Evolutionary conservation across 2,888 invertebrate genomes (phyloP).

Genomic region (Gastracanthus pulcherrimus): DNA sequence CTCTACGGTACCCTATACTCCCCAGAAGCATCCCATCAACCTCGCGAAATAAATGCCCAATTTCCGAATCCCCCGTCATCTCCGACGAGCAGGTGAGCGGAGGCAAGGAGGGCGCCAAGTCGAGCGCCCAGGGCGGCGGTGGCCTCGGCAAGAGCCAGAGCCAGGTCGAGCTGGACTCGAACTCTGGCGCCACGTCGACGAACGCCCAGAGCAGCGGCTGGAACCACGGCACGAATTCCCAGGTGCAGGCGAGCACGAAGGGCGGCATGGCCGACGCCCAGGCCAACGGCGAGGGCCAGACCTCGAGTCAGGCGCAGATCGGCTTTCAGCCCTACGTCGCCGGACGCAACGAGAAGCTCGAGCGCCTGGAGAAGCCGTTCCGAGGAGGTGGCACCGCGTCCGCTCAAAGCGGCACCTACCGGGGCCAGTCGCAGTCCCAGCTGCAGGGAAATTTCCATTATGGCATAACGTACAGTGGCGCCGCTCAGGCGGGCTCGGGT

Average conservation of each 20-base stretch:
- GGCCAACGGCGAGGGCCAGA: slow-evolving; percentile 90
- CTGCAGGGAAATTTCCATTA: slow-evolving; percentile 89
- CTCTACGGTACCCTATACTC: too few species aligned
- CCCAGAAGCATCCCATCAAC: too few species aligned
- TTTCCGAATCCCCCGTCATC: too few species aligned
- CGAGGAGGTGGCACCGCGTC: slow-evolving; percentile 88
- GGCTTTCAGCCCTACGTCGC: slow-evolving; percentile 88
- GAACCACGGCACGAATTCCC: slow-evolving; percentile 87
- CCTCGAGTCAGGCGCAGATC: slow-evolving; percentile 93
- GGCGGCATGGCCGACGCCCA: slow-evolving; percentile 93
- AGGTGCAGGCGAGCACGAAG: slow-evolving; percentile 89
- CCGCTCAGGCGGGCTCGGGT: slow-evolving; percentile 90
- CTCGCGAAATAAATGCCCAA: too few species aligned
- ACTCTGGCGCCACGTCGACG: slow-evolving; percentile 87
- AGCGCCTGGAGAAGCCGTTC: slow-evolving; percentile 80
- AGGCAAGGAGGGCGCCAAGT: slow-evolving; percentile 86
- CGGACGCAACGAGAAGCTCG: slow-evolving; percentile 78
- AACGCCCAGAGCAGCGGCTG: slow-evolving; percentile 87
- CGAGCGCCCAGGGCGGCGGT: slow-evolving; percentile 87
- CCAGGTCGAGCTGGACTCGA: slow-evolving; percentile 86
- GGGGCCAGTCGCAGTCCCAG: slow-evolving; percentile 90
- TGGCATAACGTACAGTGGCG: slow-evolving; percentile 88
- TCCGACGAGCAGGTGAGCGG: slow-evolving; percentile 83
- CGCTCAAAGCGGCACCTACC: slow-evolving; percentile 86
- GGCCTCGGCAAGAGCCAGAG: slow-evolving; percentile 88